Evolutionary conservation across 2,888 invertebrate species (phyloP), one percentile per base, ranked within the genome.

Genomic region (Plagiodera versicolora): DNA sequence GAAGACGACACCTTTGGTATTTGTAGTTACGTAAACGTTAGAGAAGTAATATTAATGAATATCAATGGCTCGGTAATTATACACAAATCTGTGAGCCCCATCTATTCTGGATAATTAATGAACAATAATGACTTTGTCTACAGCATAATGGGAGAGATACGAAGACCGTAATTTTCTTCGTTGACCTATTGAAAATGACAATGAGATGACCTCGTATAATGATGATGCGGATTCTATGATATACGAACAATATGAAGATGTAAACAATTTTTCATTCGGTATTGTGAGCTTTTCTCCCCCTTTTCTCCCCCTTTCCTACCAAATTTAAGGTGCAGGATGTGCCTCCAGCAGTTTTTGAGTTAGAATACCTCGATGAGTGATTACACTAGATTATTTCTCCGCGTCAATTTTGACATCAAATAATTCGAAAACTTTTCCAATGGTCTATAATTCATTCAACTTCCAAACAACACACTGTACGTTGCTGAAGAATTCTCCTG

Each of bases 1-100:
- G 39, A 39, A 39, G 39, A 39, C 39, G 39, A 52, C 52, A 39
- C 52, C 24, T 45, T 53, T 44, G 53, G 53, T 44, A 53, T 53
- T 53, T 28, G 53, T n/a, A 28, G 44, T 53, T 53, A 19, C 24
- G 53, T 24, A 53, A 53, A 52, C 52, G 30, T 35, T 39, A 39
- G 35, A 52, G 39, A 35, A 53, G 24, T 53, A 19, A 53, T 53
- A 39, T 39, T 39, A 39, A 39, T 39, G 39, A 39, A 39, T 39
- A 39, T 39, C 39, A 39, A 39, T 39, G 14, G 39, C 39, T n/a
- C 39, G 14, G 39, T 39, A 39, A 39, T 39, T 39, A 39, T 39
- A 2, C 39, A 39, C 10, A 39, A 39, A 39, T 39, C 39, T 39
- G 39, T 14, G n/a, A 39, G 39, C 14, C 39, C 39, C 39, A 39